phyloP scores from a whole-genome alignment of 2,888 invertebrate genomes.

The Athalia rosae region DNA sequence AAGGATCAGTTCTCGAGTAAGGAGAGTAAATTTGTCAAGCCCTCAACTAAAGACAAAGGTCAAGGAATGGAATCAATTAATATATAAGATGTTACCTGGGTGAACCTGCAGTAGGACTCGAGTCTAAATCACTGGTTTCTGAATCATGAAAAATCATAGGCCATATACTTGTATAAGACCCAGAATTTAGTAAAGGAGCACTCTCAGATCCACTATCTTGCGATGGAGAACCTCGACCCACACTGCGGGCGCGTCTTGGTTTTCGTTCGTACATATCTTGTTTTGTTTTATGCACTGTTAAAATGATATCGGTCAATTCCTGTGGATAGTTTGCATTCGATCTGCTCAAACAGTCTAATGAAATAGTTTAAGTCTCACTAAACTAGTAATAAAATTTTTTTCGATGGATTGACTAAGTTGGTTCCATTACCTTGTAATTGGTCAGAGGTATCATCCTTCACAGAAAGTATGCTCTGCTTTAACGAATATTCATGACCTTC shows the following conservation, averaged over 20 bases:
- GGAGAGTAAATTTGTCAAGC: background rate
- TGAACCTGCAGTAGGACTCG: conserved; percentile 52
- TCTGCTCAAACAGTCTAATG: background rate
- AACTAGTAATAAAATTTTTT: no score
- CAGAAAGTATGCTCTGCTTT: background rate
- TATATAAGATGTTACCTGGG: conserved; percentile 54
- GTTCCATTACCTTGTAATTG: conserved; percentile 28
- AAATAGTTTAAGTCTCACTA: background rate
- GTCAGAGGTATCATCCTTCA: conserved; percentile 25
- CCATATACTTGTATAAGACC: conserved; percentile 60
- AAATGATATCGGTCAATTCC: background rate
- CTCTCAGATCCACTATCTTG: conserved; percentile 68
- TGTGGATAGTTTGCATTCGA: background rate
- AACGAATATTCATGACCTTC: conserved; percentile 34
- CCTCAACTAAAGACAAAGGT: background rate
- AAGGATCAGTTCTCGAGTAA: background rate
- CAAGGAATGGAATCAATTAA: background rate
- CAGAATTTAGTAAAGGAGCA: conserved; percentile 67
- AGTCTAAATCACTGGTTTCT: conserved; percentile 67
- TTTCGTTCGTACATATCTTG: conserved; percentile 50
- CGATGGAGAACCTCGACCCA: conserved; percentile 44
- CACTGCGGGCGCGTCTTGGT: conserved; percentile 54
- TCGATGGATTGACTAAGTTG: background rate
- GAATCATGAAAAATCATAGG: conserved; percentile 66
- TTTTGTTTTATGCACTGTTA: conserved; percentile 5